Base-by-base conservation (phyloP, 2,797 vertebrate species). In the Sparus aurata region DNA sequence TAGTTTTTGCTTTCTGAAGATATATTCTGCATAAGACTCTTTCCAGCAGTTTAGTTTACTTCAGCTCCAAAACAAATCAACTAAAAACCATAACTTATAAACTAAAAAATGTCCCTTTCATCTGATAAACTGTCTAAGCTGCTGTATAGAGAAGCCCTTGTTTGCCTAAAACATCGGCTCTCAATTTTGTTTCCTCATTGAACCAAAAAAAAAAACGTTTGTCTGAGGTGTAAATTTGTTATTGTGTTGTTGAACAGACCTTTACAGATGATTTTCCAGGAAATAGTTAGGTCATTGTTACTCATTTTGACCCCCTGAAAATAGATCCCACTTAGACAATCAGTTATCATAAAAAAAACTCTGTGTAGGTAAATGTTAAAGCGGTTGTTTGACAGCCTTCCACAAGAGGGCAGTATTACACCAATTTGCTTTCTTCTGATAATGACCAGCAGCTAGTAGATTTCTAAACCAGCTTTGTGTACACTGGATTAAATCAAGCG, bases 401-500 rank as follows among this genome's bases (percentile, higher is more conserved):
- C 92, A 92, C 85, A 84, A 66, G 91, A 43, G 79, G 89, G 91
- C 87, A 86, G 74, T 58, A 22, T 87, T 22, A 34, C 3, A 27
- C 66, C 49, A 68, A 34, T 43, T 64, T 27, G 41, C 12, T 60
- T 17, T 34, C 27, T 20, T 52, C 4, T 38, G 8, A 57, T 3
- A 1, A 8, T 15, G 10, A 23, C 18, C 20, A 66, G n/a, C 5
- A 65, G 50, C 17, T n/a, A 17, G 46, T 12, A 3, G 0, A 6
- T 55, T 47, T 49, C 2, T 46, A 38, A 59, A 70, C 11, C 20
- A 58, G 4, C 16, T 52, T 27, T 18, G 11, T 25, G 16, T 17
- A 12, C 12, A 50, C 8, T 53, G 4, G 2, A 53, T 72, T 2
- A 30, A 54, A 69, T 38, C 5, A 49, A 30, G 16, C 1, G 1